phyloP scores from a whole-genome alignment of 1,140 invertebrate genomes.

The Cydia fagiglandana region DNA sequence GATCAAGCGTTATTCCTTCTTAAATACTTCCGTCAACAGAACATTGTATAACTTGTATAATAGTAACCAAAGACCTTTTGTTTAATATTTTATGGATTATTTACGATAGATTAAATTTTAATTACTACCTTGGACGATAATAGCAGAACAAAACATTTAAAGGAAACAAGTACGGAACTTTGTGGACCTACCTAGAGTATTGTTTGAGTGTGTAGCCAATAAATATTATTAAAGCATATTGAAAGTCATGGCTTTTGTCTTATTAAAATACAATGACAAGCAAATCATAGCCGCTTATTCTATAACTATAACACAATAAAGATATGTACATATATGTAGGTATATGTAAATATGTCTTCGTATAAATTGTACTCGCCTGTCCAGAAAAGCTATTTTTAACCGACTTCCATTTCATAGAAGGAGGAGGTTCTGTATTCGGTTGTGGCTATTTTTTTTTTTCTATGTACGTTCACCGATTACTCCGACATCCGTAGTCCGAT shows the following conservation, averaged over 20 bases:
- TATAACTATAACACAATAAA: not conserved
- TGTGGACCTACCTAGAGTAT: not conserved
- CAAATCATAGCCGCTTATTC: not conserved
- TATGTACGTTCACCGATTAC: no score
- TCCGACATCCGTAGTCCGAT: no score
- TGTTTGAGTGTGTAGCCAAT: not conserved
- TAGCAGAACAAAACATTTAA: not conserved
- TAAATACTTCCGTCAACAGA: slow-evolving; percentile 38
- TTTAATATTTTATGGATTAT: slow-evolving; percentile 9
- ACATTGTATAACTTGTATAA: not conserved
- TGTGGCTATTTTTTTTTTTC: no score
- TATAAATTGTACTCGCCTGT: no score
- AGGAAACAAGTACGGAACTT: not conserved
- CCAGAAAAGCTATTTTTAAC: no score
- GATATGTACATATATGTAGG: no score
- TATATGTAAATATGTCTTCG: no score
- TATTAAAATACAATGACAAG: not conserved
- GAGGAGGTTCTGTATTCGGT: no score
- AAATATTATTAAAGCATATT: not conserved
- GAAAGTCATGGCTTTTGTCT: not conserved
- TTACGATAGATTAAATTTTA: slow-evolving; percentile 6
- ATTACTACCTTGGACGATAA: not conserved
- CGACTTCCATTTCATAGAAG: no score
- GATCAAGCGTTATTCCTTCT: slow-evolving; percentile 39
- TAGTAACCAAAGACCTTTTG: slow-evolving; percentile 1